Percentiles rank a stretch among this genome's conserved stretches.
phyloP scores from a whole-genome alignment of 2,113 vertebrate genomes.

The Lota lota region DNA sequence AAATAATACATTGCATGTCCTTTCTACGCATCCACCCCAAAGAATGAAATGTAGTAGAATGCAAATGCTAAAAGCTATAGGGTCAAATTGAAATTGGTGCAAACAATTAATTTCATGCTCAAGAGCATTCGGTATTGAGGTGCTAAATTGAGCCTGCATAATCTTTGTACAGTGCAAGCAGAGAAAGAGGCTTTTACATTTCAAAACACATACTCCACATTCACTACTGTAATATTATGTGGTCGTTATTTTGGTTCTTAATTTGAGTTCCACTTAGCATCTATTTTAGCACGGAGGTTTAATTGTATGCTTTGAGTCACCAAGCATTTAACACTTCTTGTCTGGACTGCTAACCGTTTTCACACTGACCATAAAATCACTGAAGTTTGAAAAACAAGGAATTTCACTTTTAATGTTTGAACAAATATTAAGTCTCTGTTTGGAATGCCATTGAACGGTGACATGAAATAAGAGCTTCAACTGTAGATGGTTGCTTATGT shows the following conservation, averaged over 20 bases:
- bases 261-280: not conserved
- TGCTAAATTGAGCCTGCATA: not conserved
- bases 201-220: not conserved
- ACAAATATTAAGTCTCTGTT: constrained; percentile 34
- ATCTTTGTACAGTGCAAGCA: not conserved
- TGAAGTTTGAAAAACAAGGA: constrained; percentile 16
- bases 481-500: constrained; percentile 18
- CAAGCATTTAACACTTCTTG: not conserved
- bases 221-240: not conserved
- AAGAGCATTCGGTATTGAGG: not conserved
- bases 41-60: constrained; percentile 14
- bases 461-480: constrained; percentile 30
- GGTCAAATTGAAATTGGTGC: not conserved
- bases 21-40: constrained; percentile 9
- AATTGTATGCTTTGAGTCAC: constrained; percentile 1
- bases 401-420: constrained; percentile 44
- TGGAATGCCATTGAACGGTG: constrained; percentile 43
- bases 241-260: not conserved
- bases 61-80: not conserved
- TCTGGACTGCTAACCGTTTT: not conserved
- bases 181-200: not conserved
- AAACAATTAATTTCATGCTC: constrained; percentile 1
- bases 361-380: constrained; percentile 18
- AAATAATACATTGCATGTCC: not conserved
- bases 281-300: not conserved